Conservation (phyloP, 2,888 invertebrate species). For the Plagiodera versicolora region DNA sequence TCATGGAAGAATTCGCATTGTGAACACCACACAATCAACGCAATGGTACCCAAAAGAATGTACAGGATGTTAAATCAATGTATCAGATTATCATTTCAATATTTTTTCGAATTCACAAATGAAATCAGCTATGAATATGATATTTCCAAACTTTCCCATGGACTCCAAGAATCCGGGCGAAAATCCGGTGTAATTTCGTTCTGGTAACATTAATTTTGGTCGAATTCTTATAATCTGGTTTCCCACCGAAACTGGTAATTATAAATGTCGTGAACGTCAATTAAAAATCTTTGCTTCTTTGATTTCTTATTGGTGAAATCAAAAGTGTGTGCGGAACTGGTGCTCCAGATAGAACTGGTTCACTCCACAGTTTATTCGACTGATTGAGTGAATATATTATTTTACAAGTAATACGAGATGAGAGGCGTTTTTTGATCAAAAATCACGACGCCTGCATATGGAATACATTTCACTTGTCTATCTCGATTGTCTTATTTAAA, state of each 20-base stretch:
- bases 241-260: too few species aligned
- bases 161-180: too few species aligned
- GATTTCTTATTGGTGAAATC: background rate
- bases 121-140: too few species aligned
- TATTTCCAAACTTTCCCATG: too few species aligned
- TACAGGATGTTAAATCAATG: background rate
- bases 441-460: too few species aligned
- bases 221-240: too few species aligned
- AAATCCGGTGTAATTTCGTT: too few species aligned
- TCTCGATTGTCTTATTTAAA: too few species aligned
- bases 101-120: too few species aligned
- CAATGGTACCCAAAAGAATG: background rate
- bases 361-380: slow-evolving; percentile 12
- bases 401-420: slow-evolving; percentile 11
- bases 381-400: slow-evolving; percentile 8
- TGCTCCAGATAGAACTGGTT: slow-evolving; percentile 18
- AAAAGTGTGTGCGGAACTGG: slow-evolving; percentile 11
- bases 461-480: too few species aligned
- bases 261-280: background rate
- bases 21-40: background rate
- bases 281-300: background rate
- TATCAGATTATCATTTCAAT: too few species aligned
- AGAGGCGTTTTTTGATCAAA: slow-evolving; percentile 3
- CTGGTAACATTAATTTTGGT: too few species aligned
- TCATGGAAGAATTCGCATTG: slow-evolving; percentile 31